phyloP scores from a whole-genome alignment of 1,140 invertebrate species.

The Cydia strobilella region DNA sequence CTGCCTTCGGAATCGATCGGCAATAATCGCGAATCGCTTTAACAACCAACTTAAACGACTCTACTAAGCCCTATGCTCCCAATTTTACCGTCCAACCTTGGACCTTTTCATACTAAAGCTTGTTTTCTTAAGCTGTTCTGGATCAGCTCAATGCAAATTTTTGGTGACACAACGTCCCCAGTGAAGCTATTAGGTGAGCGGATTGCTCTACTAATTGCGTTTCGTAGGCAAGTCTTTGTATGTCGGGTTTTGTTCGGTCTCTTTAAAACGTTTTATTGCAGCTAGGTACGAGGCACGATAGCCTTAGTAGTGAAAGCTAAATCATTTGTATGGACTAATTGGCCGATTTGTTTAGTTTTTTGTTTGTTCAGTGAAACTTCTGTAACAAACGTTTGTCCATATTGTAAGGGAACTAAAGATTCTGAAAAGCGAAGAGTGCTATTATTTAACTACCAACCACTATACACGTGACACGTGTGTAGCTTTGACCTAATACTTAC shows the following conservation, averaged over 20 bases:
- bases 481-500: no score
- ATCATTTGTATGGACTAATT: slow-evolving; percentile 32
- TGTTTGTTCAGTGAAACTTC: background rate
- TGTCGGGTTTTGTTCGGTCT: slow-evolving; percentile 55
- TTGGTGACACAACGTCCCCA: slow-evolving; percentile 68
- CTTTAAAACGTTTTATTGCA: slow-evolving; percentile 48
- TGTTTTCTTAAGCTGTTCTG: slow-evolving; percentile 49
- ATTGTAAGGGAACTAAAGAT: background rate
- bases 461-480: no score
- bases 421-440: background rate
- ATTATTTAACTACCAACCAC: no score
- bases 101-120: slow-evolving; percentile 52
- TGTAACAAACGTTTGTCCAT: background rate
- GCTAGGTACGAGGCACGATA: slow-evolving; percentile 35
- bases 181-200: slow-evolving; percentile 70
- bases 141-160: slow-evolving; percentile 66
- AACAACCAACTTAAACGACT: slow-evolving; percentile 43
- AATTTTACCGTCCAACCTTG: slow-evolving; percentile 24
- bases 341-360: slow-evolving; percentile 15
- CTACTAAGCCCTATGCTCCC: slow-evolving; percentile 50
- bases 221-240: slow-evolving; percentile 75
- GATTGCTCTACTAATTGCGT: slow-evolving; percentile 72
- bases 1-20: slow-evolving; percentile 75
- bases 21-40: slow-evolving; percentile 59
- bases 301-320: slow-evolving; percentile 43